Evolutionary conservation across 2,888 invertebrate genomes (phyloP), one percentile per base, ranked within the genome.

Genomic region (Alcis repandata): DNA sequence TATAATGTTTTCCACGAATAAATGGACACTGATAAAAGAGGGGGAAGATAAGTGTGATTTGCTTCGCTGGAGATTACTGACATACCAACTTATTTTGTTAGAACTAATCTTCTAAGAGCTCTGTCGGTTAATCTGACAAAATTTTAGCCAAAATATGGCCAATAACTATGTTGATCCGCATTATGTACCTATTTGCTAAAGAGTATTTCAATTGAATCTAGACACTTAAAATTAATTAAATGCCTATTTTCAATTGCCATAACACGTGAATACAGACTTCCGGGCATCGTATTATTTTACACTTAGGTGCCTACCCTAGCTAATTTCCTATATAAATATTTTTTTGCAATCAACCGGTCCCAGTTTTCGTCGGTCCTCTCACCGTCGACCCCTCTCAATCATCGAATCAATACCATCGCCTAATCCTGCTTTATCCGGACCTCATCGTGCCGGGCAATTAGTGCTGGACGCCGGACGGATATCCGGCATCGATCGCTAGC

Each of bases 401-500:
- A 62, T 53, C 63, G 54, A 54, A 54, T 60, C 62, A 51, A 62
- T 61, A 51, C 27, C 60, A 65, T 59, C 59, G 59, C 58, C 41
- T 65, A 56, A 61, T 62, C 64, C 56, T 59, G 51, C 32, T 60
- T 65, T 61, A 61, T 66, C 66, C 67, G 63, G 49, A 52, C 56
- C 68, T 68, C 70, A 68, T 66, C 69, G 78, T 69, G 75, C 76
- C 76, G 78, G 80, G 78, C 76, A 79, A 82, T 88, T 88, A 90
- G 88, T 81, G 86, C 82, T 79, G 80, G 77, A 85, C 85, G 84
- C 87, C 85, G 83, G 83, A 82, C 85, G 87, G 89, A 87, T 85
- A 85, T 88, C 86, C 88, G 87, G 65, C 52, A 33, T 52, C 45
- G 60, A 57, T 65, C 52, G 46, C 51, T 19, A 60, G 40, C 46